Conservation (phyloP, 2,888 invertebrate species). For the Cylloceria caligata region DNA sequence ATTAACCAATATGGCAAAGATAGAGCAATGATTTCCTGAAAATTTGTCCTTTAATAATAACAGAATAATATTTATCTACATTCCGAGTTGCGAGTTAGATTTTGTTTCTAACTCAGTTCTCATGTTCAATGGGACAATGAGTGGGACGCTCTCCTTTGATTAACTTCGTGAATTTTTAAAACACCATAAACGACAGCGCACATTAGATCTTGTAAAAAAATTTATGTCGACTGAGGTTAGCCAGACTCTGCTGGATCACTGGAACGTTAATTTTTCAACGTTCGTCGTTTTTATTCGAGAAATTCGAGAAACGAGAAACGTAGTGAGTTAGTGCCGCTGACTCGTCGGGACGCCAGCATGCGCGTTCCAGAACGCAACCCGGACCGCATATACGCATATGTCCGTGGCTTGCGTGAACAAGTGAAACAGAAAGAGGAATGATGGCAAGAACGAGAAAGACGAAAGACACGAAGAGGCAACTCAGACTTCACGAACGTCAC, state of each 20-base stretch:
- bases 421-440: conserved; percentile 21
- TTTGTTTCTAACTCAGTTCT: no score
- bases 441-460: conserved; percentile 10
- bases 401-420: conserved; percentile 3
- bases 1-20: no score
- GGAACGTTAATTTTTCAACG: conserved; percentile 18
- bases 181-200: no score
- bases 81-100: no score
- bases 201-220: no score
- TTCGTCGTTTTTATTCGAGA: conserved; percentile 11
- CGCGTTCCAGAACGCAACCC: conserved; percentile 15
- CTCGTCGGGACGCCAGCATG: conserved; percentile 7
- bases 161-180: no score
- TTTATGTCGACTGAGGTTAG: background rate
- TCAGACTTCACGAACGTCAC: conserved; percentile 38
- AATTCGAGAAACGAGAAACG: conserved; percentile 10
- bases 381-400: background rate
- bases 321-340: conserved; percentile 20
- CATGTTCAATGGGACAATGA: no score
- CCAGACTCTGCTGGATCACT: no score
- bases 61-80: no score
- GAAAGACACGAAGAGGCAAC: conserved; percentile 8
- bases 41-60: no score
- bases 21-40: no score
- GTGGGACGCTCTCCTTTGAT: no score